These are phyloP conservation scores for Gobius niger DNA, from an alignment of 2,113 vertebrate species.

Conservation along the genomic window DNA sequence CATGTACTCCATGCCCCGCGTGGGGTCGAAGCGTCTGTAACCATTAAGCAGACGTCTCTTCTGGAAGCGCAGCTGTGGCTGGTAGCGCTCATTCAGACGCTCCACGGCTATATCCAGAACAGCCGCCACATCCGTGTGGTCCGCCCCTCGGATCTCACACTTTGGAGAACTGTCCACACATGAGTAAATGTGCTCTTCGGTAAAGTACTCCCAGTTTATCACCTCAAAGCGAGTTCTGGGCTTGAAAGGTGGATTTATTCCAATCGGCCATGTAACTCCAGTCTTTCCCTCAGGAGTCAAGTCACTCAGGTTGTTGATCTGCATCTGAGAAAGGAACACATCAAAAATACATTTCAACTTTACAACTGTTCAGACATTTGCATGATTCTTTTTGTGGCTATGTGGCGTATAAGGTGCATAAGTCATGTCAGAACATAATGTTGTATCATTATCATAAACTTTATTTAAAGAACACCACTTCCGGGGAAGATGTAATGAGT, in stretches of 20 bases:
- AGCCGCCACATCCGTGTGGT: slow-evolving; percentile 81
- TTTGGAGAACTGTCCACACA: slow-evolving; percentile 89
- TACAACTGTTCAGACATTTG: too few species aligned
- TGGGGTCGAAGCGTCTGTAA: slow-evolving; percentile 93
- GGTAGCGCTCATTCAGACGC: slow-evolving; percentile 86
- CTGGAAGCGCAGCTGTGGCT: slow-evolving; percentile 89
- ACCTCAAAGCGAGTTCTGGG: slow-evolving; percentile 94
- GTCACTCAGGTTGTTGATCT: slow-evolving; percentile 91
- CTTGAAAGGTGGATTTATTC: slow-evolving; percentile 88
- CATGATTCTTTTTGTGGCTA: background rate
- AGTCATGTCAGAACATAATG: slow-evolving; percentile 21
- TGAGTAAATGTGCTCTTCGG: slow-evolving; percentile 90
- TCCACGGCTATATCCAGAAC: slow-evolving; percentile 85
- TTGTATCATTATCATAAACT: slow-evolving; percentile 8
- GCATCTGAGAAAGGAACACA: slow-evolving; percentile 75
- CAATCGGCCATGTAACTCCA: slow-evolving; percentile 88
- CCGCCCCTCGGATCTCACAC: slow-evolving; percentile 87
- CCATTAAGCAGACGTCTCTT: slow-evolving; percentile 88
- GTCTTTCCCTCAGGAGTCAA: slow-evolving; percentile 87
- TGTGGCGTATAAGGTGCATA: background rate
- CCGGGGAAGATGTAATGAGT: background rate
- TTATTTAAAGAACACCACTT: slow-evolving; percentile 20
- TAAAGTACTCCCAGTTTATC: slow-evolving; percentile 97
- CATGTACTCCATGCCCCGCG: slow-evolving; percentile 92
- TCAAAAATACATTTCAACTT: background rate